Evolutionary conservation across 2,797 vertebrate species (phyloP), one percentile per base, ranked within the genome.

Genomic region (Phylloscopus collybita): DNA sequence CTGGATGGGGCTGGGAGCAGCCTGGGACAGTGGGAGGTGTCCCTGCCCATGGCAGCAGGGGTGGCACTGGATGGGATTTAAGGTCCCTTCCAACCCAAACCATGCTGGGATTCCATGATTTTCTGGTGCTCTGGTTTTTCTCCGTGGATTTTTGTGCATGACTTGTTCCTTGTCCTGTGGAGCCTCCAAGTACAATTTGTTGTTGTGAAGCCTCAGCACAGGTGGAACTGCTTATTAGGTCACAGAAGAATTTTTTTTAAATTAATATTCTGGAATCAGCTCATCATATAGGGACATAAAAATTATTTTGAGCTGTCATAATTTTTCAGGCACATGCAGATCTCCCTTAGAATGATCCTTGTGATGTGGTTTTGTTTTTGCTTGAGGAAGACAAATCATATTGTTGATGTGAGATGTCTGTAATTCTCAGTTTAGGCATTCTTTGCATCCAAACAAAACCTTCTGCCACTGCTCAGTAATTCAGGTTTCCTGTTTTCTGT

Each of bases 1-100:
- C 0, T 67, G 78, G 54, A 6, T 0, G 0, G 60, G 6, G 15
- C 10, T 10, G 1, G 76, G 56, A 69, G 56, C 34, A 27, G 0
- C 56, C 70, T 62, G 79, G 71, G 22, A 4, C 1, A 1, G 32
- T 7, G 62, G 27, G 0, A 67, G 34, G 40, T 18, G 40, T 30
- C 61, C 54, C 69, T 60, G 69, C 4, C 45, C 20, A 34, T 20
- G 51, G 51, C n/a, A 21, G 51, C 38, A 21, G 53, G 47, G 53
- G 1, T 26, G 34, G 10, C 0, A 42, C 3, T 7, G 21, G 8
- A 0, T 16, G 20, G 0, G 5, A 6, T 54, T 16, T 14, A 2
- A 27, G 13, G 36, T 61, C 18, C 3, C 18, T 42, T 22, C n/a
- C 18, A 9, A 10, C 21, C 18, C 8, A 27, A 32, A 16, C 17